Base-by-base conservation (phyloP, 1,140 invertebrate genomes). In the Helicoverpa zea region DNA sequence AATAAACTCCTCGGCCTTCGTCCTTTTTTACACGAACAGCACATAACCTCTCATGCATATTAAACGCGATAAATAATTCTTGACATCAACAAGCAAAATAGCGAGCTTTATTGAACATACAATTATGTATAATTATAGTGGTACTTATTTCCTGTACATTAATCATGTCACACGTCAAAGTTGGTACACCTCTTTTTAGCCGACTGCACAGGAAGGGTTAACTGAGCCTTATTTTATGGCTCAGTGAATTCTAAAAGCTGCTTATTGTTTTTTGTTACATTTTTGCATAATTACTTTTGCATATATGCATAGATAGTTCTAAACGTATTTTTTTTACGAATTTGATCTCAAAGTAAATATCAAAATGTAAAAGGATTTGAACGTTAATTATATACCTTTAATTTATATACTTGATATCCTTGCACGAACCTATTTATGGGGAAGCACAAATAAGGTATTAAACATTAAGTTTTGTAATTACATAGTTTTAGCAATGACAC, bases 101-200 rank as follows among this genome's bases (percentile, higher is more conserved):
- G 70, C 29, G 30, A 56, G 70, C 43, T 75, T 75, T 75, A 75
- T 75, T 75, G 54, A 49, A 75, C 58, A 59, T 23, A 75, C 35
- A 75, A 61, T 75, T 61, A 75, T 16, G 70, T 75, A 61, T 75
- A 59, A 61, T 75, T 75, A 61, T 59, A 75, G 54, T 59, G 43
- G 35, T 59, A 35, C 16, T 30, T 58, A 61, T 75, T 75, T 75
- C 73, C 73, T 35, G 54, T 43, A 47, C 52, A 59, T 59, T 49
- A 58, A 75, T 75, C 70, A 56, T 73, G 70, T 73, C 52, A 56
- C 12, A 52, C 12, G 66, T 52, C 66, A 52, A 23, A 43, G 11
- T 14, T 29, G 3, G 49, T 70, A 66, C 14, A 29, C 16, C 47
- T 52, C 18, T 23, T 52, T 70, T 52, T 52, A 66, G 16, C 63